Evolutionary conservation across 2,797 vertebrate genomes (phyloP).

Genomic region (Aratinga solstitialis): DNA sequence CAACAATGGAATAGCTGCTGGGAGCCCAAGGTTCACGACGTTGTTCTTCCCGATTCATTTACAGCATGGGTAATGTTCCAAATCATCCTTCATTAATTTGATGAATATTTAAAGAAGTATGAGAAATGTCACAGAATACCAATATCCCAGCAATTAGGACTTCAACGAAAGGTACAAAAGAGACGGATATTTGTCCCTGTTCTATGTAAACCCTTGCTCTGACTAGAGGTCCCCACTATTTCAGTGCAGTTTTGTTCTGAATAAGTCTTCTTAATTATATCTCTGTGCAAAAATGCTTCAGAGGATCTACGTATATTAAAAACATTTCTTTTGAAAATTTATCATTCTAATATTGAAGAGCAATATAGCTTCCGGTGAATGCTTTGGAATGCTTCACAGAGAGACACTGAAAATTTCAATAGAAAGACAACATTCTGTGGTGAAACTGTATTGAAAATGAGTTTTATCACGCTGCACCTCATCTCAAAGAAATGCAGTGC

Average conservation of each 20-base stretch:
- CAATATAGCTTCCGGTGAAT: not conserved
- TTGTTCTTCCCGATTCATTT: not conserved
- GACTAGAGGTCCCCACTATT: not conserved
- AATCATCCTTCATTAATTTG: not conserved
- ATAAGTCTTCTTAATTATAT: not conserved
- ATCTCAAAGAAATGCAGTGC: not conserved
- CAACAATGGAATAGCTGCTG: conserved; percentile 6
- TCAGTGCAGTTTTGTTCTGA: not conserved
- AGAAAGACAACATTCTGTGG: not conserved
- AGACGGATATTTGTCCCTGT: not conserved
- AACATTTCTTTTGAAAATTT: not conserved
- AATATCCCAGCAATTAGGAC: not conserved
- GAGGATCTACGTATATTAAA: not conserved
- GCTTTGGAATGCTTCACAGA: not conserved
- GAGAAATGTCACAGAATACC: not conserved
- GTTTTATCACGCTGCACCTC: not conserved
- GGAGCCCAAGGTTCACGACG: not conserved
- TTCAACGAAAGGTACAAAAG: not conserved
- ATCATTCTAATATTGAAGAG: not conserved
- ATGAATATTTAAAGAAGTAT: conserved; percentile 7
- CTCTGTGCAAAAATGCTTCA: not conserved
- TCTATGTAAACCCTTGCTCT: not conserved
- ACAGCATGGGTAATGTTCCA: not conserved
- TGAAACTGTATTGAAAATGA: not conserved
- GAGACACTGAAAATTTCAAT: not conserved